Evolutionary conservation across 2,888 invertebrate genomes (phyloP).

Genomic region (Trissolcus japonicus): DNA sequence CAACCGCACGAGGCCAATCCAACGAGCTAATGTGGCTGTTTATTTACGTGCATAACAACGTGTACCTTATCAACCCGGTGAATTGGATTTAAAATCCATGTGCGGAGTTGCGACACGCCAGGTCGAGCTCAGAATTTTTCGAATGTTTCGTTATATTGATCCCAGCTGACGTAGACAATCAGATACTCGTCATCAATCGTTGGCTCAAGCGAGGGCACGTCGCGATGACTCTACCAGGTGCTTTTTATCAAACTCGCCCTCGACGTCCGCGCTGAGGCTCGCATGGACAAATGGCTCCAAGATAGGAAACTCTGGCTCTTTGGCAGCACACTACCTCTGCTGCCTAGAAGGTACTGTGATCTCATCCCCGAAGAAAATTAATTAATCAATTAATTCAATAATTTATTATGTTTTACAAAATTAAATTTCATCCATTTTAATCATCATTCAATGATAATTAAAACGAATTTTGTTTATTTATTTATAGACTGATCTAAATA

Average conservation of each 20-base stretch:
- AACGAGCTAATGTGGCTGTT: slow-evolving; percentile 35
- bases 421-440: too few relatives aligned
- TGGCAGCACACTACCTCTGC: slow-evolving; percentile 90
- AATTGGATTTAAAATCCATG: slow-evolving; percentile 30
- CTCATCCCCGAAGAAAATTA: slow-evolving; percentile 42
- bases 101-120: slow-evolving; percentile 31
- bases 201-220: slow-evolving; percentile 1
- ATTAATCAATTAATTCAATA: not conserved
- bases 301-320: slow-evolving; percentile 94
- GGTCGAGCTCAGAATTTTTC: slow-evolving; percentile 31
- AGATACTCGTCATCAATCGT: slow-evolving; percentile 18
- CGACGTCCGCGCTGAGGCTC: slow-evolving; percentile 50
- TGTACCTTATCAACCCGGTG: slow-evolving; percentile 32
- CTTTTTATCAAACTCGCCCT: not conserved
- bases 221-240: slow-evolving; percentile 14
- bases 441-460: too few relatives aligned
- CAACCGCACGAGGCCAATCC: slow-evolving; percentile 25
- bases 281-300: slow-evolving; percentile 96
- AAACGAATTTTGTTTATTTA: too few relatives aligned
- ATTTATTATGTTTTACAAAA: not conserved
- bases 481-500: too few relatives aligned
- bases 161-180: slow-evolving; percentile 40
- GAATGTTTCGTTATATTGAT: slow-evolving; percentile 52
- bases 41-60: slow-evolving; percentile 50
- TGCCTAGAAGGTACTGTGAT: slow-evolving; percentile 85